phyloP scores from a whole-genome alignment of 1,140 invertebrate genomes.

The Zaprionus camerounensis region DNA sequence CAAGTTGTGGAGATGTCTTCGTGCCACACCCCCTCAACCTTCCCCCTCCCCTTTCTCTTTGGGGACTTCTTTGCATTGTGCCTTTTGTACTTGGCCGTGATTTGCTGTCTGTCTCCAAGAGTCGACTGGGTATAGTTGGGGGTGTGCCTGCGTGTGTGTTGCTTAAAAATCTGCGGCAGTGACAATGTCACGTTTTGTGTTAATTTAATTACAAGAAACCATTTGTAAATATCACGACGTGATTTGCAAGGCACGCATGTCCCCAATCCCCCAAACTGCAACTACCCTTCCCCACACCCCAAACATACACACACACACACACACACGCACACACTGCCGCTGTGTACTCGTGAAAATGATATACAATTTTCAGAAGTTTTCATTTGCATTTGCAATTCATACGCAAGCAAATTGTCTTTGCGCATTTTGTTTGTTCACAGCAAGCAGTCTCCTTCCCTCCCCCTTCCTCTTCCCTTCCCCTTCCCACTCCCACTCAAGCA shows the following conservation, averaged over 20 bases:
- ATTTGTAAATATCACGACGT: conserved; percentile 83
- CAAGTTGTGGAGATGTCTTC: conserved; percentile 55
- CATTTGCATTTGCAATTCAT: conserved; percentile 78
- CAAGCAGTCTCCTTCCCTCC: background rate
- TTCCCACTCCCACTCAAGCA: no score
- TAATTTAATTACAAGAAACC: conserved; percentile 83
- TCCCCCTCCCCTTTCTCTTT: conserved; percentile 14
- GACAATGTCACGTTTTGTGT: conserved; percentile 83
- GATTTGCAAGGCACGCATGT: conserved; percentile 74
- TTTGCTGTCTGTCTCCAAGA: conserved; percentile 38
- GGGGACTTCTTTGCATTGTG: conserved; percentile 62
- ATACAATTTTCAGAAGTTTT: conserved; percentile 72
- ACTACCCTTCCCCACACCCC: conserved; percentile 6
- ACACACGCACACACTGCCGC: background rate
- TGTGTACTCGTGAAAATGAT: conserved; percentile 57
- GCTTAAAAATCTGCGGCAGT: conserved; percentile 81
- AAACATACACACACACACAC: background rate
- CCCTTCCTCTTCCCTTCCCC: background rate
- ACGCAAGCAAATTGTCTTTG: conserved; percentile 58
- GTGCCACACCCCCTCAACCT: background rate
- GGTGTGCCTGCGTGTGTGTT: conserved; percentile 45
- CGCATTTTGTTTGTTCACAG: conserved; percentile 59
- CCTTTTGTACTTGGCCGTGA: conserved; percentile 62
- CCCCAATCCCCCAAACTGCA: background rate
- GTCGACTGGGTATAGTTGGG: background rate